phyloP scores from a whole-genome alignment of 2,797 vertebrate genomes.

The Oreortyx pictus region DNA sequence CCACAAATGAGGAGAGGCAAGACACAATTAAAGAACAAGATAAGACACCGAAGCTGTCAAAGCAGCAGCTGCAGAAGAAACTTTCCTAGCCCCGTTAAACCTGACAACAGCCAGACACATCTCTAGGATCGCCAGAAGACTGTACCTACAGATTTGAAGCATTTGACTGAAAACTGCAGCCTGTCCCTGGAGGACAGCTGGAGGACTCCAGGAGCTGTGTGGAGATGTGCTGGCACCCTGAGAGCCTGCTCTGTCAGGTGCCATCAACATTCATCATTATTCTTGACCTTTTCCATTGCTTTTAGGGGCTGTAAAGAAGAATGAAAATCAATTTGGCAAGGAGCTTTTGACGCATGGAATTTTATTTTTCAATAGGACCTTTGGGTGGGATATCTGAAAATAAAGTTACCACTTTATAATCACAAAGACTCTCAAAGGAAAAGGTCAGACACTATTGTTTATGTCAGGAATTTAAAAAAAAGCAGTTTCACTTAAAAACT shows the following conservation, averaged over 20 bases:
- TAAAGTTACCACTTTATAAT: neutral
- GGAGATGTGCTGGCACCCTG: neutral
- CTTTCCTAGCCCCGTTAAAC: neutral
- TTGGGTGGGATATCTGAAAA: neutral
- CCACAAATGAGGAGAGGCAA: neutral
- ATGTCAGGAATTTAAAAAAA: neutral
- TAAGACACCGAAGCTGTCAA: neutral
- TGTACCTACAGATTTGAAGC: neutral
- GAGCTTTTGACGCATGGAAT: neutral
- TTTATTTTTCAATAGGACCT: neutral
- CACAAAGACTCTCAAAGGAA: neutral
- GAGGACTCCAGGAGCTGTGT: neutral
- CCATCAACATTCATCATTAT: neutral
- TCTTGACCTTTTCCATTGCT: neutral
- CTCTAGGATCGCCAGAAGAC: neutral
- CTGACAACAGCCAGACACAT: accelerated
- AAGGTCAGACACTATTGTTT: neutral
- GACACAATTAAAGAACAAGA: neutral
- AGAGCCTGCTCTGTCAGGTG: neutral
- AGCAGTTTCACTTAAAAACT: neutral
- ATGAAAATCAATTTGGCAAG: neutral
- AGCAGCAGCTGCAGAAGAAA: neutral
- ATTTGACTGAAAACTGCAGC: neutral
- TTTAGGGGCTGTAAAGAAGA: neutral
- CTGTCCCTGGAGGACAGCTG: neutral